Base-by-base conservation (phyloP, 2,797 vertebrate species). In the Scomberomorus guttatus region DNA sequence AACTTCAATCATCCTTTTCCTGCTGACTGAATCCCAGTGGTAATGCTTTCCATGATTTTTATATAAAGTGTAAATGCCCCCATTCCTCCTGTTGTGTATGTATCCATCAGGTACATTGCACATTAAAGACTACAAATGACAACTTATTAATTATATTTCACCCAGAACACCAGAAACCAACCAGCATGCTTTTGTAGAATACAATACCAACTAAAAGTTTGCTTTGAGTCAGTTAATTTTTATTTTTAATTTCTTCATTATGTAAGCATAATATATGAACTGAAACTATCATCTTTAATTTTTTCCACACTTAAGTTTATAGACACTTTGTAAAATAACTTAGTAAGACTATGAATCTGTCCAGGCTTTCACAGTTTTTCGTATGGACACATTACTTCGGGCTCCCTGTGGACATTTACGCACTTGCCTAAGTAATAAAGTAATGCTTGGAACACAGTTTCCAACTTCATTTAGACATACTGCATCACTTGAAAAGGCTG, bases 1-100 rank as follows among this genome's bases (percentile, higher is more conserved):
- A 76, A 27, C 67, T 25, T 66, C 15, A 60, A 14, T 22, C 55
- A 18, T 3, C 7, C 17, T 62, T 65, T 71, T 72, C 57, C 79
- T 46, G 69, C 11, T n/a, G 56, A 46, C 15, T 25, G 27, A 24
- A 58, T 24, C 18, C 20, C 42, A 10, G 22, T 1, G 15, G 58
- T 32, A 8, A 42, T 39, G 25, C 18, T 22, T 55, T 60, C 3
- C 5, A 3, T 48, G 22, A 57, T n/a, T 66, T 18, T 29, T 59
- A 24, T 34, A 32, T 15, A 9, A 27, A 60, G 44, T 63, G 12
- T 63, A 24, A 48, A 34, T 42, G 51, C 20, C 20, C 8, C 20
- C 10, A 22, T 3, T 54, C 20, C 3, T n/a, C 51, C 51, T 9
- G 4, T 22, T 22, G 51, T 22, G 20, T 6, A 24, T 24, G 14